Evolutionary conservation across 2,113 vertebrate species (phyloP), one percentile per base, ranked within the genome.

Genomic region (Tachysurus vachellii): DNA sequence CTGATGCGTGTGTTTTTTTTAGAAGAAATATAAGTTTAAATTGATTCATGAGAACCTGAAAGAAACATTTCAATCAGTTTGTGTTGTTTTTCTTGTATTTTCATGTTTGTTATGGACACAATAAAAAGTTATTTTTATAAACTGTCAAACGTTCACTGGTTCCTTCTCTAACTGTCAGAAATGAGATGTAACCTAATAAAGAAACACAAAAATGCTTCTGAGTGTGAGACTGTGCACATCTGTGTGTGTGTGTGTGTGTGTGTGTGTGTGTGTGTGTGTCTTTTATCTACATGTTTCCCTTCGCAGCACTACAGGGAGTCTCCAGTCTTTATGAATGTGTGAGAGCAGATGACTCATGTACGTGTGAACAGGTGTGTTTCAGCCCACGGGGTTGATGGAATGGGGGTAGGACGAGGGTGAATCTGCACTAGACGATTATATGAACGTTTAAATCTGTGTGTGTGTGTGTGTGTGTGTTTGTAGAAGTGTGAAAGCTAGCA

Each of bases 401-500:
- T 50, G 42, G 44, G 44, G 71, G 21, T 44, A 21, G 47, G 76
- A 79, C 0, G n/a, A 57, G 79, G 42, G 19, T 61, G 59, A 44
- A 21, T 1, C 59, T 64, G 21, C 4, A 21, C 59, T n/a, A 47
- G 80, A 47, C 36, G 47, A 47, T 28, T 59, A 16, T 13, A 14
- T 64, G 56, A 62, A 66, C 12, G 7, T 81, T 64, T 31, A 62
- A 7, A 12, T 73, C 53, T 85, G 84, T 85, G 23, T 47, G 23
- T 36, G 82, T 56, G 80, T 36, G 68, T 84, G 42, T 87, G 71
- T 50, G 57, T 87, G 31, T 79, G 80, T 86, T 61, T 79, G 23
- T 42, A 36, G 62, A 76, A 68, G 31, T 86, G 88, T 87, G 53
- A 90, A 87, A 59, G 73, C 61, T 70, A 86, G 56, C 86, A 90